Conservation (phyloP, 2,888 invertebrate species). For the Lottia scabra region DNA sequence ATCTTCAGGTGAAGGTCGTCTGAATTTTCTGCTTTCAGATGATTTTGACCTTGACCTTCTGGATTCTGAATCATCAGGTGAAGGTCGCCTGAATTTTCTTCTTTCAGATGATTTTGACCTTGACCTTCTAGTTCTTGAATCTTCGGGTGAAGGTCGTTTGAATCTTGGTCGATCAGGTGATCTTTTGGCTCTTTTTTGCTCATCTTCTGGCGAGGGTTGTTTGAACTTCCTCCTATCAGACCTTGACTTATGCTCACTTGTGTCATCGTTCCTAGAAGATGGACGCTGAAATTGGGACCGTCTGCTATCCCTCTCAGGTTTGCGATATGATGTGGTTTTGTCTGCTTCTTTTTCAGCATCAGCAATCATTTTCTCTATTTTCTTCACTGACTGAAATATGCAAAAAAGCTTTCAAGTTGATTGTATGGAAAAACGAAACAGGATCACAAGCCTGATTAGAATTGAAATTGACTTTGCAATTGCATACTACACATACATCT, state of each 20-base stretch:
- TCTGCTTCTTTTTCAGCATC: slow-evolving; percentile 70
- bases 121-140: slow-evolving; percentile 12
- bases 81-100: slow-evolving; percentile 3
- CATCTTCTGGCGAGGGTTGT: background rate
- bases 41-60: background rate
- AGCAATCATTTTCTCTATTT: slow-evolving; percentile 71
- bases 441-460: background rate
- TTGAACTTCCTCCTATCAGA: background rate
- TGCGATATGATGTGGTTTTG: slow-evolving; percentile 3
- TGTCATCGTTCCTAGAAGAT: slow-evolving; percentile 4
- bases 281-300: background rate
- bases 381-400: slow-evolving; percentile 72
- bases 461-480: too few relatives aligned
- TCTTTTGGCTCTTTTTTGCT: background rate
- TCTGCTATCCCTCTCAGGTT: background rate
- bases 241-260: background rate
- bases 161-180: slow-evolving; percentile 14
- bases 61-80: background rate
- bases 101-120: slow-evolving; percentile 11
- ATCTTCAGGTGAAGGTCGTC: background rate
- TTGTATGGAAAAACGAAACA: background rate
- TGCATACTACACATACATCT: too few relatives aligned
- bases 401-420: background rate
- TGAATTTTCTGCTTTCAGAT: background rate
- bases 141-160: slow-evolving; percentile 1